Conservation (phyloP, 2,888 invertebrate genomes). For the Glomeris marginata region DNA sequence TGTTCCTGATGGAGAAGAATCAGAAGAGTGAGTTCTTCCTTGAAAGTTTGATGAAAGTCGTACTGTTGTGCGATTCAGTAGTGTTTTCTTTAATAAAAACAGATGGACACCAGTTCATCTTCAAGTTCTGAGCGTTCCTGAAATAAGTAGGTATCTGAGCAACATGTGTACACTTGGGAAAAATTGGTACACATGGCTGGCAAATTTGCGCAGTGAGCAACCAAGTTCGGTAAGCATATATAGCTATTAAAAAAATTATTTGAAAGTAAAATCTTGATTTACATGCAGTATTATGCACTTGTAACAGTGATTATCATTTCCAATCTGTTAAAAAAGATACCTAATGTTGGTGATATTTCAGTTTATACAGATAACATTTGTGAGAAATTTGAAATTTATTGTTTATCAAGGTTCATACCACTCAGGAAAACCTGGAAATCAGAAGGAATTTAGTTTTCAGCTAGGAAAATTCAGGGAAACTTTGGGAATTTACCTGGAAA, state of each 20-base stretch:
- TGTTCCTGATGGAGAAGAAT: slow-evolving; percentile 17
- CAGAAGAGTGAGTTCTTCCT: slow-evolving; percentile 18
- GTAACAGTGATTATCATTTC: slow-evolving; percentile 23
- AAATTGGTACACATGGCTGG: slow-evolving; percentile 19
- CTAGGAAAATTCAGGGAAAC: too few relatives aligned
- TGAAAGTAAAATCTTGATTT: slow-evolving; percentile 7
- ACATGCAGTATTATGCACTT: slow-evolving; percentile 28
- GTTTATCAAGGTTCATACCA: too few relatives aligned
- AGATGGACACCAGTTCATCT: slow-evolving; percentile 31
- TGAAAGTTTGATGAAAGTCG: not conserved
- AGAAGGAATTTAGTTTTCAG: too few relatives aligned
- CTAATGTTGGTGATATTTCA: too few relatives aligned
- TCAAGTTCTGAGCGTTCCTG: slow-evolving; percentile 28
- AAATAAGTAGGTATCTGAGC: slow-evolving; percentile 25
- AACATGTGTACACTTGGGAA: slow-evolving; percentile 19
- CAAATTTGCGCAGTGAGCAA: slow-evolving; percentile 18
- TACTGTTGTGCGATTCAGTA: not conserved
- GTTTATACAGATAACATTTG: too few relatives aligned
- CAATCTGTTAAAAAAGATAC: too few relatives aligned
- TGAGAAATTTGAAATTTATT: too few relatives aligned
- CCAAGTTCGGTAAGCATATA: slow-evolving; percentile 12
- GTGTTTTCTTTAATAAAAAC: slow-evolving; percentile 12
- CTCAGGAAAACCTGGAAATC: too few relatives aligned
- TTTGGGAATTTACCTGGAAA: too few relatives aligned
- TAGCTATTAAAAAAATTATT: not conserved